A percentile compares a stretch with the other conserved stretches of the same genome.
Evolutionary conservation across 2,888 invertebrate species (phyloP).

Genomic region (Mechanitis mazaeus): DNA sequence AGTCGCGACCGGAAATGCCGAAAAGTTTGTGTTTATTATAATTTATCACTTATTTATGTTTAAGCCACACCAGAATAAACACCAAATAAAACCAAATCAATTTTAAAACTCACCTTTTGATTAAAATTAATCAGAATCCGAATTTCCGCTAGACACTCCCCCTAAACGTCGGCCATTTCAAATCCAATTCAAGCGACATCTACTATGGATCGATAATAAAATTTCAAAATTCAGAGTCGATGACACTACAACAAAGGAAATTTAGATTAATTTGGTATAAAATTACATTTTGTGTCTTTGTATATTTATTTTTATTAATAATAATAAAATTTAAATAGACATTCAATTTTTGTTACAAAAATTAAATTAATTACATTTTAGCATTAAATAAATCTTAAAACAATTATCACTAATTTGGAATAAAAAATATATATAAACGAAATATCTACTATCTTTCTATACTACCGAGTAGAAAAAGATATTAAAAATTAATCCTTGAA

Average conservation of each 20-base stretch:
- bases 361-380: too few relatives aligned
- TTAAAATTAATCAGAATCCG: conserved; percentile 47
- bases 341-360: too few relatives aligned
- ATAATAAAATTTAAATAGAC: too few relatives aligned
- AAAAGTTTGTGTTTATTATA: conserved; percentile 26
- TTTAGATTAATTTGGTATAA: conserved; percentile 2
- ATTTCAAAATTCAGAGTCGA: conserved; percentile 28
- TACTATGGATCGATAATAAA: conserved; percentile 52
- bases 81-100: conserved; percentile 19
- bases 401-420: too few relatives aligned
- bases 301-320: too few relatives aligned
- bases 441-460: too few relatives aligned
- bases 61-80: conserved; percentile 15
- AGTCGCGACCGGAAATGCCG: conserved; percentile 61
- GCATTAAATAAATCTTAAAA: too few relatives aligned
- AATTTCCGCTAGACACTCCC: conserved; percentile 70
- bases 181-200: conserved; percentile 72
- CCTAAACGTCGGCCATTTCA: conserved; percentile 76
- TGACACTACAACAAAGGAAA: conserved; percentile 27
- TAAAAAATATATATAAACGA: too few relatives aligned
- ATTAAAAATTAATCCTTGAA: too few relatives aligned
- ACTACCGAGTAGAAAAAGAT: too few relatives aligned
- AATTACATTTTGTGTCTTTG: neutral
- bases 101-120: conserved; percentile 48
- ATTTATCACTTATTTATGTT: conserved; percentile 16